Evolutionary conservation across 2,888 invertebrate species (phyloP), one percentile per base, ranked within the genome.

Genomic region (Empis livida): DNA sequence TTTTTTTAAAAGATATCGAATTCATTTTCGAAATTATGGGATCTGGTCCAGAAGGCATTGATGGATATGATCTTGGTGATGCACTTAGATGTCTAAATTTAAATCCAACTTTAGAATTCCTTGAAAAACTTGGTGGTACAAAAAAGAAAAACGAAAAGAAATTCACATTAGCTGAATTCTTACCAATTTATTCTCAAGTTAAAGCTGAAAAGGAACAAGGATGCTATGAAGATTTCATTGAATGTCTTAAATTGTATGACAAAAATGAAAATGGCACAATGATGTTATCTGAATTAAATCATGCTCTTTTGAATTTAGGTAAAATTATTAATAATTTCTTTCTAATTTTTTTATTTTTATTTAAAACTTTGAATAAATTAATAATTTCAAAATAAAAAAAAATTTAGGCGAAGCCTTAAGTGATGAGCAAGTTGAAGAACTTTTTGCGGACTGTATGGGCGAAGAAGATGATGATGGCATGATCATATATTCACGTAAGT

Each of bases 241-340:
- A 96, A 76, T 93, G 93, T 75, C 78, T 96, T 74, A 94, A 93
- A 73, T 80, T 95, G 67, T 96, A 95, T 78, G 96, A 96, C 81
- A 92, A 95, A 76, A 80, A 82, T 70, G 94, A 94, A 69, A 87
- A 93, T 62, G 94, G 95, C 56, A 82, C 79, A 63, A 94, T 96
- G 87, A 80, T 94, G 70, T 79, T 80, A 60, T 94, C 91, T 71
- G 95, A 96, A 74, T 79, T 95, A 64, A 81, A 90, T 68, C 92
- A 95, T 80, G 87, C 88, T 59, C 83, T 95, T 58, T 75, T 91
- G 55, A 82, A 90, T 56, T 79, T 95, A 68, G 95, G 92, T 91
- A 70, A 41, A 43, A 42, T 40, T 13, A 38, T 47, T n/a, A n/a
- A 42, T 45, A 44, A 20, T 37, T 49, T 23, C 30, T 16, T 42